A percentile compares a stretch with the other conserved stretches of the same genome.
These are phyloP conservation scores for Tachycineta bicolor DNA, from an alignment of 2,113 vertebrate genomes.

Conservation along the genomic window DNA sequence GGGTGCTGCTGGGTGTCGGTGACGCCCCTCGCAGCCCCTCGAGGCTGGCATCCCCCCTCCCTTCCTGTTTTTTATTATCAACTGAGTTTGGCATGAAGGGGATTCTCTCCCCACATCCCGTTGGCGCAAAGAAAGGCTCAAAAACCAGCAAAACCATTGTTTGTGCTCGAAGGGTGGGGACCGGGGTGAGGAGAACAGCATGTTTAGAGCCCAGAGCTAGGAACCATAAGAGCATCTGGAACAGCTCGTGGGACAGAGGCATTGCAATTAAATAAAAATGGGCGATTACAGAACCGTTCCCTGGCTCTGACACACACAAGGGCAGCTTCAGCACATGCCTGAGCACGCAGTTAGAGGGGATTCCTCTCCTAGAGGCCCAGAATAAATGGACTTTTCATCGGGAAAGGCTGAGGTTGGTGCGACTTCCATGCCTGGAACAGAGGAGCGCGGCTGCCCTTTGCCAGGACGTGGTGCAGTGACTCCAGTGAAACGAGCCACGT, in stretches of 20 bases:
- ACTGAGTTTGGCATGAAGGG: constrained; percentile 53
- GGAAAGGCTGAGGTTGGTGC: neutral
- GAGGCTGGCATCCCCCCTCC: neutral
- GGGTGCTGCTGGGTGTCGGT: neutral
- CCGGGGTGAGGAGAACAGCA: constrained; percentile 55
- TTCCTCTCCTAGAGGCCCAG: constrained; percentile 12
- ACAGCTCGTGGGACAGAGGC: constrained; percentile 35
- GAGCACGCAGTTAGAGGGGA: neutral
- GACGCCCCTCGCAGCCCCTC: neutral
- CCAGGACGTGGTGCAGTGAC: neutral
- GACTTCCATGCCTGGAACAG: rapidly evolving
- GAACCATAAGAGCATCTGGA: constrained; percentile 60
- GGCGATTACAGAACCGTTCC: constrained; percentile 11
- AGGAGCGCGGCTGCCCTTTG: neutral
- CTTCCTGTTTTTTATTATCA: constrained; percentile 60
- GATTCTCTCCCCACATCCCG: constrained; percentile 69
- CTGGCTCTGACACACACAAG: constrained; percentile 19
- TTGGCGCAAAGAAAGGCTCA: constrained; percentile 52
- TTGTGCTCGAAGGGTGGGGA: constrained; percentile 54
- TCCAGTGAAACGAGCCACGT: neutral
- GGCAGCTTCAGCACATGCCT: constrained; percentile 6
- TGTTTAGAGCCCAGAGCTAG: constrained; percentile 63
- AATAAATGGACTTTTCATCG: neutral
- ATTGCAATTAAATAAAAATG: constrained; percentile 30
- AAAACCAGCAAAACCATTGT: constrained; percentile 60